These are phyloP conservation scores for Pseudochirops cupreus DNA, from an alignment of 2,797 vertebrate genomes.

Conservation along the genomic window DNA sequence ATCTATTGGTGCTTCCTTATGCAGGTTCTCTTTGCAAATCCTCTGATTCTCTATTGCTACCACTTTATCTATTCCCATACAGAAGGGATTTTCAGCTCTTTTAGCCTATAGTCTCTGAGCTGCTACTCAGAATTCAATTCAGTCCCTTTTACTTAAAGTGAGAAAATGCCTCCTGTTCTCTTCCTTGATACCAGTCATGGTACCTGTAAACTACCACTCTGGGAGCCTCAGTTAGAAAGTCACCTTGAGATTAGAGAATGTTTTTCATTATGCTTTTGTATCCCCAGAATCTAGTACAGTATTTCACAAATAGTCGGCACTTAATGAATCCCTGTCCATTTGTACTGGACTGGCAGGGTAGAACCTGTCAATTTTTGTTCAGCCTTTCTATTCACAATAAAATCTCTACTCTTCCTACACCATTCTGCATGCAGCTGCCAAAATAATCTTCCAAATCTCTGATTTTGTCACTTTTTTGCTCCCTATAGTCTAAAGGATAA, in stretches of 20 bases:
- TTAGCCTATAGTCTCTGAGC: neutral
- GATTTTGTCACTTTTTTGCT: neutral
- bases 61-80: neutral
- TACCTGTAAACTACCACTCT: neutral
- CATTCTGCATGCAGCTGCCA: conserved; percentile 2
- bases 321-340: neutral
- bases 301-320: neutral
- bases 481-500: neutral
- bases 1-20: neutral
- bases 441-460: conserved; percentile 3
- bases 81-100: neutral
- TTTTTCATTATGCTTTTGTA: neutral
- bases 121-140: neutral
- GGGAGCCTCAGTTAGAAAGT: neutral
- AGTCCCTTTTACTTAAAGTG: neutral
- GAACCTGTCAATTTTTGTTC: neutral
- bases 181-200: neutral
- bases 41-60: neutral
- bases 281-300: neutral
- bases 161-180: neutral
- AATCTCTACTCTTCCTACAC: neutral
- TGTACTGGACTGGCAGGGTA: neutral
- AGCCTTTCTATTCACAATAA: neutral
- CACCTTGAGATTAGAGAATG: neutral
- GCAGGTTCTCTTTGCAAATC: neutral